Conservation (phyloP, 2,113 vertebrate species). For the Callopanchax toddi region DNA sequence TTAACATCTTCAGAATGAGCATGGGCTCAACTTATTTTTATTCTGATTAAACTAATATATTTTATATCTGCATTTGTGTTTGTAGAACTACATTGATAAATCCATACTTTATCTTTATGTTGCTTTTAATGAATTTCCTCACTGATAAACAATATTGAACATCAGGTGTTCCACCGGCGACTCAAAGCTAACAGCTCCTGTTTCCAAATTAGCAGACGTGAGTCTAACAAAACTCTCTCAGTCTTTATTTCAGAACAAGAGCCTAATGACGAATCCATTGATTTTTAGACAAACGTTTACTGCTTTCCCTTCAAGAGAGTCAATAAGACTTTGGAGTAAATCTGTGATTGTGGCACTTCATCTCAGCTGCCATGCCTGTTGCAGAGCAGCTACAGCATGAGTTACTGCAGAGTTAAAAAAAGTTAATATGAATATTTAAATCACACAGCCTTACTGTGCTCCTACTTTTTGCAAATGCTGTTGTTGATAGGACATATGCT, state of each 20-base stretch:
- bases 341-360: slow-evolving; percentile 7
- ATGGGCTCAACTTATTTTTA: neutral
- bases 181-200: neutral
- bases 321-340: slow-evolving; percentile 20
- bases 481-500: too few species aligned
- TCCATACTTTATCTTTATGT: neutral
- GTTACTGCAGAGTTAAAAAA: neutral
- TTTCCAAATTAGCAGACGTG: neutral
- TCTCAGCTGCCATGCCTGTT: slow-evolving; percentile 19
- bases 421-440: neutral
- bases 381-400: neutral
- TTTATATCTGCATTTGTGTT: neutral
- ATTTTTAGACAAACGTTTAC: slow-evolving; percentile 21
- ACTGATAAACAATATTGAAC: neutral
- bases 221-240: neutral
- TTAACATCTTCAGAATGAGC: neutral
- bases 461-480: too few species aligned
- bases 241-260: slow-evolving; percentile 8
- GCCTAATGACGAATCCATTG: slow-evolving; percentile 20
- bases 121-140: neutral
- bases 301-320: slow-evolving; percentile 29
- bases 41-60: neutral
- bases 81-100: neutral
- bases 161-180: neutral
- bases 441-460: neutral